Percentiles rank a stretch among this genome's conserved stretches.
Evolutionary conservation across 2,113 vertebrate species (phyloP).

Genomic region (Tragelaphus strepsiceros): DNA sequence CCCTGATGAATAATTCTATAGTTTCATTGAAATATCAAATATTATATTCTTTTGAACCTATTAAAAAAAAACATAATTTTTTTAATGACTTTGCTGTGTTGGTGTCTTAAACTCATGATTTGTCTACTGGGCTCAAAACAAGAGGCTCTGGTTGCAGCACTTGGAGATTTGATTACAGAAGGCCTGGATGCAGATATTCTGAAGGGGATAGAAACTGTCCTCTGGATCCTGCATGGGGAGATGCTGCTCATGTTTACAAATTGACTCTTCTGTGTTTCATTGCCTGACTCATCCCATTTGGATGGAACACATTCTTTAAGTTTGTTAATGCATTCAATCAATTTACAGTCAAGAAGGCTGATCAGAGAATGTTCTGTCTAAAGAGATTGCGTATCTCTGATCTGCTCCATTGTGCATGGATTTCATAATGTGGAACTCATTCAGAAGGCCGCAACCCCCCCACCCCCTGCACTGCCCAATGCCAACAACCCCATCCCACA

Average conservation of each 20-base stretch:
- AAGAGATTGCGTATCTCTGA: conserved; percentile 6
- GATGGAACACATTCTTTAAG: conserved; percentile 2
- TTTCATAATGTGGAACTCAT: not conserved
- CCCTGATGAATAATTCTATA: not conserved
- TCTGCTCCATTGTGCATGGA: not conserved
- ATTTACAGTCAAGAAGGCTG: not conserved
- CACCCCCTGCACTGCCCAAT: rapidly evolving
- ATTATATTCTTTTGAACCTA: not conserved
- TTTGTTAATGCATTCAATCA: conserved; percentile 30
- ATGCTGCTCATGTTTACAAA: not conserved
- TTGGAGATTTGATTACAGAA: not conserved
- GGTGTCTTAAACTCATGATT: not conserved
- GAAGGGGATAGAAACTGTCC: not conserved
- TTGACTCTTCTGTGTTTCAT: not conserved
- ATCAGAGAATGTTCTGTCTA: not conserved
- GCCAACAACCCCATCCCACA: not conserved
- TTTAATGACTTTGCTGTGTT: not conserved
- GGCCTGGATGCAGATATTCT: not conserved
- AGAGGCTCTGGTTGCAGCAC: not conserved
- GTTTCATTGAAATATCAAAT: conserved; percentile 1
- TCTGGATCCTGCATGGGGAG: not conserved
- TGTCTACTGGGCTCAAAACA: not conserved
- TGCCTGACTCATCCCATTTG: not conserved
- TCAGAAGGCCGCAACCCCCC: not conserved
- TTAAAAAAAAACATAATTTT: not conserved